Evolutionary conservation across 1,140 invertebrate species (phyloP).

Genomic region (Drosophila melanica): DNA sequence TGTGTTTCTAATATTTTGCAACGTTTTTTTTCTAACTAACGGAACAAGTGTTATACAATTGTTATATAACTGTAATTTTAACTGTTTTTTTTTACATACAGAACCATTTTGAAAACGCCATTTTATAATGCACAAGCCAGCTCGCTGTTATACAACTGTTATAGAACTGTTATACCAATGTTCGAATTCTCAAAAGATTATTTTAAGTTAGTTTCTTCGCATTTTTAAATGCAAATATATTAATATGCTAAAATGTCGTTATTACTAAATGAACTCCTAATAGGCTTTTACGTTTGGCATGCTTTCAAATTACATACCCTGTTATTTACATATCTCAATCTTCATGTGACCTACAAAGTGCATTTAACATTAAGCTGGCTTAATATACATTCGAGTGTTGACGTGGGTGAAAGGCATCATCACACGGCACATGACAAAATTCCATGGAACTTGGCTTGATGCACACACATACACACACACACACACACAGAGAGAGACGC

Average conservation of each 20-base stretch:
- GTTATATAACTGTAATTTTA: too few species aligned
- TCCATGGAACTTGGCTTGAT: conserved; percentile 39
- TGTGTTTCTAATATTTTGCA: too few species aligned
- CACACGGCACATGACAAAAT: conserved; percentile 35
- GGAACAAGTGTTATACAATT: too few species aligned
- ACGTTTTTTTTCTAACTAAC: too few species aligned
- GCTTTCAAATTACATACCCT: conserved; percentile 4
- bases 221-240: not conserved
- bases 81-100: too few species aligned
- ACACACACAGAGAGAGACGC: not conserved
- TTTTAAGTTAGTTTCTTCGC: not conserved
- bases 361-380: conserved; percentile 3
- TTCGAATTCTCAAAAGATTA: too few species aligned
- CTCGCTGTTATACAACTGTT: not conserved
- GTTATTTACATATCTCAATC: not conserved
- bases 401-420: conserved; percentile 67
- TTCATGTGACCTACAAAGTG: conserved; percentile 1
- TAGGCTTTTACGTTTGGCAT: not conserved
- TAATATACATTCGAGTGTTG: conserved; percentile 4
- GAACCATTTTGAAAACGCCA: too few species aligned
- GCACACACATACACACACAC: not conserved
- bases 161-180: not conserved
- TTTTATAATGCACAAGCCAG: too few species aligned
- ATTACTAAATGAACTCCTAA: too few species aligned
- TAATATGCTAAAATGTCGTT: too few species aligned